phyloP scores from a whole-genome alignment of 2,888 invertebrate species.

The Diarsia rubi region DNA sequence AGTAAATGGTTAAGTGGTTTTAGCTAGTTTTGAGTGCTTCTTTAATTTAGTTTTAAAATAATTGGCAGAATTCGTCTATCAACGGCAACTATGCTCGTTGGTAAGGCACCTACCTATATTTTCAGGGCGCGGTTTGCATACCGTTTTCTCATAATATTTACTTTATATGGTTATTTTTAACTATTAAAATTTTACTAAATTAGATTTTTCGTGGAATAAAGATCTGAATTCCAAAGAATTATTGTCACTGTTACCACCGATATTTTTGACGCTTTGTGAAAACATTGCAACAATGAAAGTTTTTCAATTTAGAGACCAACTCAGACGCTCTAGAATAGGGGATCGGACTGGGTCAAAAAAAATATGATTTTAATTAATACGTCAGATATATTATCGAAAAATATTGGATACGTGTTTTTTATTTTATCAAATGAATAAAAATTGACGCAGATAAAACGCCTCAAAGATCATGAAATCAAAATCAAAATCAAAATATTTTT shows the following conservation, averaged over 20 bases:
- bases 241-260: neutral
- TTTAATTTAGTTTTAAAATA: constrained; percentile 13
- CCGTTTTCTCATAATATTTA: constrained; percentile 6
- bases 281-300: neutral
- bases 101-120: neutral
- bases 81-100: neutral
- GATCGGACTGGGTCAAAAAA: no score
- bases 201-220: neutral
- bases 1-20: constrained; percentile 22
- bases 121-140: neutral
- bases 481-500: no score
- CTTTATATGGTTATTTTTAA: neutral
- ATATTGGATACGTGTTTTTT: no score
- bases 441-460: no score
- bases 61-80: neutral
- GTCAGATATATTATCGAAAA: no score
- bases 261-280: neutral
- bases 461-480: no score
- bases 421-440: no score
- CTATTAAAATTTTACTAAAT: neutral
- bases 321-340: neutral
- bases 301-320: neutral
- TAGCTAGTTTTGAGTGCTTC: constrained; percentile 27
- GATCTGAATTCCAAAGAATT: neutral
- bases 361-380: no score